A percentile compares a stretch with the other conserved stretches of the same genome.
phyloP scores from a whole-genome alignment of 2,888 invertebrate species.

The Nemoura dubitans region DNA sequence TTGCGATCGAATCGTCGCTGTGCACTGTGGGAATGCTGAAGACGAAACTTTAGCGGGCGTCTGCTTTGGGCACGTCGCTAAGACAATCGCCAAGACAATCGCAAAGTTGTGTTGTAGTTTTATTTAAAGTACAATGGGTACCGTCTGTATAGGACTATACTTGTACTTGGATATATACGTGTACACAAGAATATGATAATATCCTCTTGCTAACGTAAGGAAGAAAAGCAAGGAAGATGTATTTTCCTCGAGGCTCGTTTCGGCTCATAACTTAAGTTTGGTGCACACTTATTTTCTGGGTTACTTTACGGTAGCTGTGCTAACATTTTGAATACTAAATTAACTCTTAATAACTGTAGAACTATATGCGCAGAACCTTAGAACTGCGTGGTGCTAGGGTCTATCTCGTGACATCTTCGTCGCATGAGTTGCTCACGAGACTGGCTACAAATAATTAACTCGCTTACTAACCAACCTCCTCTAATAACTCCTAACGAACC shows the following conservation, averaged over 20 bases:
- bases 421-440: not conserved
- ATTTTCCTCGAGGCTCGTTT: not conserved
- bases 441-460: not conserved
- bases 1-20: not conserved
- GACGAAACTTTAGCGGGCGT: not conserved
- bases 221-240: not conserved
- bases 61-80: not conserved
- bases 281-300: not conserved
- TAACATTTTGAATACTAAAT: not conserved
- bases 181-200: not conserved
- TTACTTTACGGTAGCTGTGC: not conserved
- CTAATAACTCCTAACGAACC: too few species aligned
- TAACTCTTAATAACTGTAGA: not conserved
- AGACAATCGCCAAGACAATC: not conserved
- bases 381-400: not conserved
- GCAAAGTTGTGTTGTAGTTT: not conserved
- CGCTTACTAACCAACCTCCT: constrained; percentile 5
- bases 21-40: not conserved
- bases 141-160: not conserved
- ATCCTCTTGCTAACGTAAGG: not conserved
- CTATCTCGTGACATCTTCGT: not conserved
- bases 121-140: not conserved
- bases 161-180: not conserved
- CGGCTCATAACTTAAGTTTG: not conserved
- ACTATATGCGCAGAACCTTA: not conserved